Base-by-base conservation (phyloP, 2,797 vertebrate species). In the Thripadectes ignobilis region DNA sequence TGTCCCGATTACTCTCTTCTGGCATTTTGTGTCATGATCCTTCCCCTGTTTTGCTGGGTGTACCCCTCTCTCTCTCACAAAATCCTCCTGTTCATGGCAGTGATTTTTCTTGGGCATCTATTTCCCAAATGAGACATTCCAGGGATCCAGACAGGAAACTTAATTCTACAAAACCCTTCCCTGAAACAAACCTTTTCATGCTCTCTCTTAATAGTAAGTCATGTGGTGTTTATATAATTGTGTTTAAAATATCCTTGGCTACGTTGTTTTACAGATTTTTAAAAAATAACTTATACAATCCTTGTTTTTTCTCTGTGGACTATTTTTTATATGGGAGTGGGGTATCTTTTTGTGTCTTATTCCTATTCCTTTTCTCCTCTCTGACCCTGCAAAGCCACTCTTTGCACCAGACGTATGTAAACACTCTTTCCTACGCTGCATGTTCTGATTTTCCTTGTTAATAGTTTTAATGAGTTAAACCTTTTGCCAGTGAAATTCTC, bases 271-370 rank as follows among this genome's bases (percentile, higher is more conserved):
- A 95, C 81, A 91, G 97, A 96, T 96, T 96, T 94, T 85, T 39
- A 5, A 88, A 85, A 94, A 95, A 93, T 97, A 97, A 97, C 94
- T 97, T 97, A 97, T 97, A 95, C 96, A 82, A 73, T 96, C 92
- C 88, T 87, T 87, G 85, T 51, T 92, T 96, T 95, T 85, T 61
- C 91, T 93, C 85, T 27, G 32, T 92, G 96, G 85, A 95, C 76
- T 94, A 66, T 96, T 95, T 96, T 96, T 96, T 82, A 92, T 85
- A 88, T 74, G 95, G 96, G 90, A 93, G 57, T 6, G 51, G 82
- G 71, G 46, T 95, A 73, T 46, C 85, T 79, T 91, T 90, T 79
- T 91, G 71, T 92, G 90, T 97, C 61, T 88, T 93, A 49, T 15
- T 95, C 79, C 78, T 93, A 88, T 46, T 67, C 51, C 78, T 81